Base-by-base conservation (phyloP, 2,113 vertebrate genomes). In the Acanthisitta chloris region DNA sequence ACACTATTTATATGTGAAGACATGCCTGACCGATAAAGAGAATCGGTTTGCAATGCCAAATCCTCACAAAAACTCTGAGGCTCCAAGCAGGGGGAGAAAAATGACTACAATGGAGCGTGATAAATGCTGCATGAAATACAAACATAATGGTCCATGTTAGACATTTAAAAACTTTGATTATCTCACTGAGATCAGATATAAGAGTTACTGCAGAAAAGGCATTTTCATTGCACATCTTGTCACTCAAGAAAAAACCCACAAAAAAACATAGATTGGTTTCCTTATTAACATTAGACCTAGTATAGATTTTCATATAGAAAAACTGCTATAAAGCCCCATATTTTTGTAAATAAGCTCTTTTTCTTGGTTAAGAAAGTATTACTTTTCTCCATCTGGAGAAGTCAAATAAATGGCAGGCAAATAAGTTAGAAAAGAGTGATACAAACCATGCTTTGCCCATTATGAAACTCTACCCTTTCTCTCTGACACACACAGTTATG, bases 1-100 rank as follows among this genome's bases (percentile, higher is more conserved):
- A 91, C 38, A 83, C 28, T 77, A 61, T 62, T 96, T 96, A 55
- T 64, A 57, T 66, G 86, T 94, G 64, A 94, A 92, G 48, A 94
- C 97, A 96, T 81, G 91, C 49, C 78, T 43, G 64, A 81, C 57
- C 48, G 67, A 96, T 49, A 81, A 81, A 92, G 57, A 70, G 19
- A 89, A 94, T 14, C 4, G 3, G 25, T 43, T 38, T 34, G 58
- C 17, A 73, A 51, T 81, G 92, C 86, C 96, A 97, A 94, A 81
- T 72, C 65, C 31, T 97, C 82, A 81, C 36, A 95, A 94, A 80
- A 83, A 38, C 51, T 66, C 58, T 42, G 67, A 95, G 90, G 72
- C 71, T 93, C 29, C 79, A 76, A 66, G 43, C 78, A 90, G 86
- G 80, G 82, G 59, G 40, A 76, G 55, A 58, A 43, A 71, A 81